These are phyloP conservation scores for Hedychridium roseum DNA, from an alignment of 2,888 invertebrate genomes.

Conservation along the genomic window DNA sequence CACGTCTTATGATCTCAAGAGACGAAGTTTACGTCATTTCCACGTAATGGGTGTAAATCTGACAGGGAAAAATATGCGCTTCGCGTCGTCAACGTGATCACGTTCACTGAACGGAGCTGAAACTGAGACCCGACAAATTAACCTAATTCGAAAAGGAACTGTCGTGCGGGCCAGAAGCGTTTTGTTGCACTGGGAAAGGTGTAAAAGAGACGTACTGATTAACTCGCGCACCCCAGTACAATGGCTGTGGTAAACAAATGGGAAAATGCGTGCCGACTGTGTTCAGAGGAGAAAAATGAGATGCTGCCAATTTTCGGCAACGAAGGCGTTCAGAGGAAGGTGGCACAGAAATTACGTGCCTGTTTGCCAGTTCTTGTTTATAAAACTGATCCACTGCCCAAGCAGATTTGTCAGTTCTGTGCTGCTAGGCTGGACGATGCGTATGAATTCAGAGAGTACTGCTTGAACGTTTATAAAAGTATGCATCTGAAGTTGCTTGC, in stretches of 20 bases:
- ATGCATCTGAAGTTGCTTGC: slow-evolving; percentile 47
- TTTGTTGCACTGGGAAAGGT: too few relatives aligned
- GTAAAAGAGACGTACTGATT: too few relatives aligned
- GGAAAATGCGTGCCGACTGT: slow-evolving; percentile 51
- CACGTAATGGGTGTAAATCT: too few relatives aligned
- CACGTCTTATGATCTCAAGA: too few relatives aligned
- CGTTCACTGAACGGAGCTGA: too few relatives aligned
- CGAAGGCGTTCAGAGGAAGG: slow-evolving; percentile 49
- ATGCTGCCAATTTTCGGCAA: slow-evolving; percentile 54
- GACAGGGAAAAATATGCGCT: too few relatives aligned
- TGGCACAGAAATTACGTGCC: slow-evolving; percentile 50
- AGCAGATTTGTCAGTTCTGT: slow-evolving; percentile 57
- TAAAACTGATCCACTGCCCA: slow-evolving; percentile 55
- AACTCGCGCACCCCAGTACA: too few relatives aligned
- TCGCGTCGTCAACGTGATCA: too few relatives aligned
- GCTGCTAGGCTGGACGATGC: slow-evolving; percentile 53
- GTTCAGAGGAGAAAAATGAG: slow-evolving; percentile 49
- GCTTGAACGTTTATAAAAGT: slow-evolving; percentile 47
- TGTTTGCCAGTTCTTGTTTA: slow-evolving; percentile 54
- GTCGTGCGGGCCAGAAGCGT: too few relatives aligned
- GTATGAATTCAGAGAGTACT: slow-evolving; percentile 52
- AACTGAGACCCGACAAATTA: too few relatives aligned
- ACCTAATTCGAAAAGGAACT: too few relatives aligned
- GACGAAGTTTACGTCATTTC: too few relatives aligned
- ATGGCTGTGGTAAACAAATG: slow-evolving; percentile 40